Percentiles rank a stretch among this genome's conserved stretches.
Evolutionary conservation across 2,113 vertebrate species (phyloP).

Genomic region (Archilochus colubris): DNA sequence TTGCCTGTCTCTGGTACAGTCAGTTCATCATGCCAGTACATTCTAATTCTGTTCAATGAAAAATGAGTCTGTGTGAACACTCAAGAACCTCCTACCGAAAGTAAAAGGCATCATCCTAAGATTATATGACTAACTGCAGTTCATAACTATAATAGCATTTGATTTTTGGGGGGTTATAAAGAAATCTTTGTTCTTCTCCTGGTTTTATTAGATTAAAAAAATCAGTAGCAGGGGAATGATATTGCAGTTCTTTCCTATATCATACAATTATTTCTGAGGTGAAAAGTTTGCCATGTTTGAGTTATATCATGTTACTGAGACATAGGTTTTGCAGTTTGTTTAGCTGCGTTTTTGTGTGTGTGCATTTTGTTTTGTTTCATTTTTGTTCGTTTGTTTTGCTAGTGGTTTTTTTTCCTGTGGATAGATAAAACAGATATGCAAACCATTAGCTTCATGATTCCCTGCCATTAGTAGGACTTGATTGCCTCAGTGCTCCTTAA

Average conservation of each 20-base stretch:
- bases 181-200: background rate
- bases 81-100: background rate
- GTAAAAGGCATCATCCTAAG: background rate
- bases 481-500: background rate
- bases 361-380: too few relatives aligned
- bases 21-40: background rate
- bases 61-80: background rate
- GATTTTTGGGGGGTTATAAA: background rate
- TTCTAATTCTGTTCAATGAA: background rate
- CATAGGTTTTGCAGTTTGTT: too few relatives aligned
- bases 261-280: background rate
- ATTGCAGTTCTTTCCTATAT: background rate
- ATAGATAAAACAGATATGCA: background rate
- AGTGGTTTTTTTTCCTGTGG: background rate
- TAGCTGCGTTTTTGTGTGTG: too few relatives aligned
- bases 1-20: background rate
- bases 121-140: background rate
- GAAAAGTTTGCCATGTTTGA: background rate
- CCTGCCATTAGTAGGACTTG: background rate
- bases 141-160: background rate
- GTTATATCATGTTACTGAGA: background rate
- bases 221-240: background rate
- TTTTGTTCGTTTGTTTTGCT: background rate
- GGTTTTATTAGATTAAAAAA: background rate
- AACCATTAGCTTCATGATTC: background rate